Evolutionary conservation across 1,140 invertebrate genomes (phyloP), one percentile per base, ranked within the genome.

Genomic region (Galleria mellonella): DNA sequence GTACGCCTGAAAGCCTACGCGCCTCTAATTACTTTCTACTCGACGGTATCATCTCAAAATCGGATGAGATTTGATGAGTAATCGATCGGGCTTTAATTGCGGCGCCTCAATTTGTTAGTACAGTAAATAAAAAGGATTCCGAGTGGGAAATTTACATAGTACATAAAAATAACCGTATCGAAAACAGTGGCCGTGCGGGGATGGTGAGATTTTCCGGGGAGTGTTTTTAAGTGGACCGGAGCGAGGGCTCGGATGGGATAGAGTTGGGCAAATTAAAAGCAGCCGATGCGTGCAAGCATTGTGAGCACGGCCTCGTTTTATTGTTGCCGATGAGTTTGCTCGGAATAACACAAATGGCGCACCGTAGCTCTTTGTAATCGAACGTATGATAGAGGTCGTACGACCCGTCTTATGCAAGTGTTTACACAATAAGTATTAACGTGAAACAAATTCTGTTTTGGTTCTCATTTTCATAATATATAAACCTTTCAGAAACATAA

Each of bases 271-370:
- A 84, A 84, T 84, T 82, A 84, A 84, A 82, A 84, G 59, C 66
- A 74, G 70, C 58, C 75, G 69, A 78, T 82, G 79, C 79, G 72
- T 71, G 51, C 50, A 38, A 43, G 59, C 61, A 72, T 81, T 78
- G 81, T 81, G 63, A 54, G 67, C 55, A 66, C 62, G 55, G 49
- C 53, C 65, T 42, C 57, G 63, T 61, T 77, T 77, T 77, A 81
- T 83, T 83, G 79, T 83, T 75, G 61, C 65, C 79, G 76, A 83
- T 83, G 76, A 72, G 68, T 81, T 68, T 78, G 76, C 69, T 63
- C 64, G 72, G 74, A 52, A 64, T 71, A 66, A 73, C 75, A 72
- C 76, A 69, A 79, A 83, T 77, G 71, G 72, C 51, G 56, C 58
- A 35, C 69, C 71, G 64, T 72, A 77, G 63, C 72, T 72, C 72